A percentile compares a stretch with the other conserved stretches of the same genome.
These are phyloP conservation scores for Strix uralensis DNA, from an alignment of 2,113 vertebrate genomes.

Conservation along the genomic window DNA sequence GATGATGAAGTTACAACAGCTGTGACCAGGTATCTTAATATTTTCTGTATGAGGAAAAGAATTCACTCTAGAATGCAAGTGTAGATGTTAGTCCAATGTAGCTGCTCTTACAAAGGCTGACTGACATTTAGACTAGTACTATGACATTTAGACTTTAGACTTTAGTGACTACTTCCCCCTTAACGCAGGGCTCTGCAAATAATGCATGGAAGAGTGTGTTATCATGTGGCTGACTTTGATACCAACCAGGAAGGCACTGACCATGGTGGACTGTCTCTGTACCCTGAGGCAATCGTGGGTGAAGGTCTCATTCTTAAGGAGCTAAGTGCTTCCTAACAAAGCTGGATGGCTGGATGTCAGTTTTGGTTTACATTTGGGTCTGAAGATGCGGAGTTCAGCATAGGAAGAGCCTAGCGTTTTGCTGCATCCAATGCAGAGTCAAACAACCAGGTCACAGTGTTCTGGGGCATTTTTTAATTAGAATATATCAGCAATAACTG, in stretches of 20 bases:
- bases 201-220: background rate
- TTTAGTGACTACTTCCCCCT: background rate
- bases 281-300: background rate
- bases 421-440: background rate
- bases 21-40: conserved; percentile 86
- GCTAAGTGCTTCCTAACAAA: background rate
- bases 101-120: background rate
- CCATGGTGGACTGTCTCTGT: background rate
- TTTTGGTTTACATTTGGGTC: background rate
- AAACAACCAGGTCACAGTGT: background rate
- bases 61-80: background rate
- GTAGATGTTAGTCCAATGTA: background rate
- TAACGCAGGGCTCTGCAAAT: background rate
- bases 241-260: background rate
- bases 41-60: background rate
- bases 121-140: background rate
- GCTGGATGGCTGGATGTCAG: background rate
- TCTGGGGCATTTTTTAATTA: background rate
- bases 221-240: background rate
- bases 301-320: background rate
- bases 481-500: background rate
- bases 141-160: background rate
- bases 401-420: background rate
- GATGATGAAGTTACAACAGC: conserved; percentile 86
- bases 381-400: background rate